A percentile compares a stretch with the other conserved stretches of the same genome.
Evolutionary conservation across 2,113 vertebrate species (phyloP).

Genomic region (Mugil cephalus): DNA sequence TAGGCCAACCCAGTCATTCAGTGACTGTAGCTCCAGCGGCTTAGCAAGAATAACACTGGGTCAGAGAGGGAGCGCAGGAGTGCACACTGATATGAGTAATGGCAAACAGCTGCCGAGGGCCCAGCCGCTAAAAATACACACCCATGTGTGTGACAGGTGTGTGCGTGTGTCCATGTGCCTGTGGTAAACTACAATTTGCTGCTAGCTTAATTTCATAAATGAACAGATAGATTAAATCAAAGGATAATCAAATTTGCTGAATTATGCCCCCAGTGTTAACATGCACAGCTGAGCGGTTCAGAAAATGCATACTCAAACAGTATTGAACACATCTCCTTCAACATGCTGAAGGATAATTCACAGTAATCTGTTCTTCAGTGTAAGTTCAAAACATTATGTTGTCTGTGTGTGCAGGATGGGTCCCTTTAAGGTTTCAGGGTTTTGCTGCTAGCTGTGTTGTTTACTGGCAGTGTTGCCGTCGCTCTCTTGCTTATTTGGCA

Average conservation of each 20-base stretch:
- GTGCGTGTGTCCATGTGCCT: slow-evolving; percentile 43
- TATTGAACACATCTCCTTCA: too few species aligned
- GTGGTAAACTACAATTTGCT: slow-evolving; percentile 46
- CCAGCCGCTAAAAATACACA: slow-evolving; percentile 81
- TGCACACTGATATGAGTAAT: slow-evolving; percentile 81
- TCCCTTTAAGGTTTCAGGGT: too few species aligned
- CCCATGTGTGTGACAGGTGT: slow-evolving; percentile 69
- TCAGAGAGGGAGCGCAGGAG: slow-evolving; percentile 69
- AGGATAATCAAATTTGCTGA: slow-evolving; percentile 16
- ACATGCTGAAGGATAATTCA: too few species aligned
- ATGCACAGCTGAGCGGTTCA: neutral
- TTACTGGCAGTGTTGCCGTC: too few species aligned
- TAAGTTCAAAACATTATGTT: too few species aligned
- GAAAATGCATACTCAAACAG: too few species aligned
- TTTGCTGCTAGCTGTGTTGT: too few species aligned
- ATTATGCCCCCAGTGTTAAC: slow-evolving; percentile 25
- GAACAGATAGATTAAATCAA: slow-evolving; percentile 35
- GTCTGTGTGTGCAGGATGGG: too few species aligned
- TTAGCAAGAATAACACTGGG: slow-evolving; percentile 77
- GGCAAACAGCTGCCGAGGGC: slow-evolving; percentile 79
- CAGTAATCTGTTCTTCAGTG: too few species aligned
- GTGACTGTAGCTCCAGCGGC: slow-evolving; percentile 71
- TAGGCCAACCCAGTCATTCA: slow-evolving; percentile 49
- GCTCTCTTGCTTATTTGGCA: too few species aligned
- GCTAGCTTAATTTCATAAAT: slow-evolving; percentile 48